Percentiles rank a stretch among this genome's conserved stretches.
Evolutionary conservation across 2,113 vertebrate genomes (phyloP).

Genomic region (Oreochromis tanganicae): DNA sequence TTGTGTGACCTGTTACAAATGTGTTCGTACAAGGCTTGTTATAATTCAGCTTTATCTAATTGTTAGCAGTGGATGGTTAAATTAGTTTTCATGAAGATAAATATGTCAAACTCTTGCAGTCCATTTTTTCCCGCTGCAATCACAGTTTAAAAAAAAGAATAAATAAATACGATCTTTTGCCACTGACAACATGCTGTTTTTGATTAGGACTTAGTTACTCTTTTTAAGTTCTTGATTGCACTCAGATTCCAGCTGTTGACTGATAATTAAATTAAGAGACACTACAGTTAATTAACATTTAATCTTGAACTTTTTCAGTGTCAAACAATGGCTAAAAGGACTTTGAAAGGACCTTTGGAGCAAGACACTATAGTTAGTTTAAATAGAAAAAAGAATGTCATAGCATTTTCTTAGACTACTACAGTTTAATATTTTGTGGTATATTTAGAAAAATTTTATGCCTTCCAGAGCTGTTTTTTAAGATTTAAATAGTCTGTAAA

Average conservation of each 20-base stretch:
- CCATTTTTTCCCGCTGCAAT: neutral
- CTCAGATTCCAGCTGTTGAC: neutral
- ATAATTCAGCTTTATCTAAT: neutral
- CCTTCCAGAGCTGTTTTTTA: neutral
- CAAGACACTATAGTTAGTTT: neutral
- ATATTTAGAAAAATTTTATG: neutral
- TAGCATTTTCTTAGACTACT: neutral
- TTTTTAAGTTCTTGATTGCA: neutral
- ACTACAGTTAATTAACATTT: neutral
- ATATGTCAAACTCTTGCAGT: neutral
- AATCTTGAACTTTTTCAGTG: neutral
- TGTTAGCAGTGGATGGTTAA: neutral
- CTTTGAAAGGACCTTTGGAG: neutral
- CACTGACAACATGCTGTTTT: neutral
- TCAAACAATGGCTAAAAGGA: neutral
- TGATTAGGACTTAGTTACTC: neutral
- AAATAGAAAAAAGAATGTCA: neutral
- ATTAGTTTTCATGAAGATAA: neutral
- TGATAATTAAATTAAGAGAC: neutral
- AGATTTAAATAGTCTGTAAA: neutral
- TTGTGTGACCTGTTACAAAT: neutral
- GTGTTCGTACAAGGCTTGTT: neutral
- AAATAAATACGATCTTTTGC: neutral
- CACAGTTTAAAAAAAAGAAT: rapidly evolving
- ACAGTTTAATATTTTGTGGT: neutral